Evolutionary conservation across 1,140 invertebrate species (phyloP).

Genomic region (Papilio helenus): DNA sequence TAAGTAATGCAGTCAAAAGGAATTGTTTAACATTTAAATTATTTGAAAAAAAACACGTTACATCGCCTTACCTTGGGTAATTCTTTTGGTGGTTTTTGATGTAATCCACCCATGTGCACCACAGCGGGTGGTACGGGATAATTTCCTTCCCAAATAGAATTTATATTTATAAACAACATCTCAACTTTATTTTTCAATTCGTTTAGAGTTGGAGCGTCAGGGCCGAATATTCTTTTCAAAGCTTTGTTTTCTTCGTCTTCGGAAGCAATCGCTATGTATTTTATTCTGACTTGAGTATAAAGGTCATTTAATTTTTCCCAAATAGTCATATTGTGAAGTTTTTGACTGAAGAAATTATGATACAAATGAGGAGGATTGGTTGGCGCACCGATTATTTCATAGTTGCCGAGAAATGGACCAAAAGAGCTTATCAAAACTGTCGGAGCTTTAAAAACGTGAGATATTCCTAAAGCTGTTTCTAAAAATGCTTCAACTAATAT

Average conservation of each 20-base stretch:
- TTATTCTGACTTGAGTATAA: slow-evolving; percentile 46
- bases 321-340: slow-evolving; percentile 45
- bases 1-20: no score
- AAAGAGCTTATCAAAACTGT: slow-evolving; percentile 68
- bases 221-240: slow-evolving; percentile 69
- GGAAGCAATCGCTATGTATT: slow-evolving; percentile 57
- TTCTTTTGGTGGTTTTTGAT: slow-evolving; percentile 64
- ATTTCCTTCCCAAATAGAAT: slow-evolving; percentile 74
- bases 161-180: slow-evolving; percentile 82
- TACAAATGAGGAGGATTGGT: slow-evolving; percentile 48
- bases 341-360: slow-evolving; percentile 43
- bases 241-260: slow-evolving; percentile 65
- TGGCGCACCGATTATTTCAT: slow-evolving; percentile 47
- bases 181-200: slow-evolving; percentile 77
- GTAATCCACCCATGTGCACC: slow-evolving; percentile 78
- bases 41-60: no score
- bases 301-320: slow-evolving; percentile 46
- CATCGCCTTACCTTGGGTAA: slow-evolving; percentile 55
- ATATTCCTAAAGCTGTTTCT: slow-evolving; percentile 51
- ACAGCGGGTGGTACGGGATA: slow-evolving; percentile 75
- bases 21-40: no score
- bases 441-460: slow-evolving; percentile 64
- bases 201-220: slow-evolving; percentile 60
- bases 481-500: slow-evolving; percentile 57
- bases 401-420: slow-evolving; percentile 38